A percentile compares a stretch with the other conserved stretches of the same genome.
Conservation (phyloP, 2,888 invertebrate species). For the Ernsta delagoae region DNA sequence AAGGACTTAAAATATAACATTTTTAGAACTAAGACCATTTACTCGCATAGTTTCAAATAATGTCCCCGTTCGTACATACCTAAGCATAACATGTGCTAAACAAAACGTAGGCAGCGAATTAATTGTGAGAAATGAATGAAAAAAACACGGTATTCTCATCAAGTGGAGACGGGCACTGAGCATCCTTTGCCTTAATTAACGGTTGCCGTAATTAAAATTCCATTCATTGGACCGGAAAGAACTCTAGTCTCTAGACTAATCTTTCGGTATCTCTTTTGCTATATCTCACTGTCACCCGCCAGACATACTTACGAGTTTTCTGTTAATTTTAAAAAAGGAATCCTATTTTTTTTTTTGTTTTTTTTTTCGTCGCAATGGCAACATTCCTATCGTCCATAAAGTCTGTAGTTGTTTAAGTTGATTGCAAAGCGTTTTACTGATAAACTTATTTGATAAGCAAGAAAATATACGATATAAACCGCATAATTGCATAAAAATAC, state of each 20-base stretch:
- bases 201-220: constrained; percentile 78
- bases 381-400: too few relatives aligned
- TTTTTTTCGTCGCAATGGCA: neutral
- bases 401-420: too few relatives aligned
- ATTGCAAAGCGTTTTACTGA: too few relatives aligned
- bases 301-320: constrained; percentile 27
- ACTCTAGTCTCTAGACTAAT: constrained; percentile 41
- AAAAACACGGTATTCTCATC: constrained; percentile 35
- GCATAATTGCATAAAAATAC: too few relatives aligned
- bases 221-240: constrained; percentile 72
- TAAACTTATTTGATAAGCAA: too few relatives aligned
- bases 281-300: constrained; percentile 38
- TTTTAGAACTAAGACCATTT: too few relatives aligned
- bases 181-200: constrained; percentile 74
- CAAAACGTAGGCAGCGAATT: neutral
- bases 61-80: neutral
- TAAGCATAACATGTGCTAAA: neutral
- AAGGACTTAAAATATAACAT: too few relatives aligned
- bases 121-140: constrained; percentile 11
- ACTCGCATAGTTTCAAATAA: too few relatives aligned
- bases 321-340: constrained; percentile 34
- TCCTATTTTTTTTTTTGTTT: neutral
- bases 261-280: constrained; percentile 35
- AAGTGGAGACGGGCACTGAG: constrained; percentile 50
- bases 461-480: too few relatives aligned